Base-by-base conservation (phyloP, 2,888 invertebrate species). In the Cheilosia vulpina region DNA sequence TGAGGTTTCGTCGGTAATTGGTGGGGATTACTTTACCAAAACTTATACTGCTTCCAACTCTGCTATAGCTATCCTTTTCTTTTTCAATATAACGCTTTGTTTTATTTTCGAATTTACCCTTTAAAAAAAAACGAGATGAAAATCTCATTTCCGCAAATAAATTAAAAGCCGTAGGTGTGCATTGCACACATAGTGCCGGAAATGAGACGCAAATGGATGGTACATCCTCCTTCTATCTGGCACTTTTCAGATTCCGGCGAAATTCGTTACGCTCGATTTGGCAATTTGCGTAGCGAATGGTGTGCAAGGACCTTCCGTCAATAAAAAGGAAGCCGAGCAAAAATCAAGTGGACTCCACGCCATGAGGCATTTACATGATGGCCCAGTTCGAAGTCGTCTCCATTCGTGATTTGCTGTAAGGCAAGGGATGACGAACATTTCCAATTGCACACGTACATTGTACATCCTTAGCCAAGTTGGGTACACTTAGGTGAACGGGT, bases 281-380 rank as follows among this genome's bases (percentile, higher is more conserved):
- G 31, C 4, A 31, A 62, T 62, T 62, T 62, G 47, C 47, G 19
- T 31, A 31, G 62, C 34, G 13, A 45, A 13, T 19, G 19, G 17
- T 41, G 53, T n/a, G 27, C 27, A 66, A 66, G 66, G 66, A 53
- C 27, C 11, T 65, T 24, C 17, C 41, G 41, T 41, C 53, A 53
- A 52, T 52, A 52, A 65, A 65, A 65, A 13, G 1, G 47, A 63
- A 31, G 31, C 17, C 47, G 15, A 65, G 2, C 17, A 15, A 15
- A 38, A 38, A 58, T 58, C 38, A 41, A 58, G 58, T 58, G 38
- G 9, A 38, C 19, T 38, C 27, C 21, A 58, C 19, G 21, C 38
- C 58, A 13, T 38, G 6, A 58, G 31, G 31, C 58, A 58, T 58
- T 58, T 58, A 58, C 58, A 58, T 19, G 58, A 34, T 58, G 58